Conservation (phyloP, 2,888 invertebrate genomes). For the Athalia rosae region DNA sequence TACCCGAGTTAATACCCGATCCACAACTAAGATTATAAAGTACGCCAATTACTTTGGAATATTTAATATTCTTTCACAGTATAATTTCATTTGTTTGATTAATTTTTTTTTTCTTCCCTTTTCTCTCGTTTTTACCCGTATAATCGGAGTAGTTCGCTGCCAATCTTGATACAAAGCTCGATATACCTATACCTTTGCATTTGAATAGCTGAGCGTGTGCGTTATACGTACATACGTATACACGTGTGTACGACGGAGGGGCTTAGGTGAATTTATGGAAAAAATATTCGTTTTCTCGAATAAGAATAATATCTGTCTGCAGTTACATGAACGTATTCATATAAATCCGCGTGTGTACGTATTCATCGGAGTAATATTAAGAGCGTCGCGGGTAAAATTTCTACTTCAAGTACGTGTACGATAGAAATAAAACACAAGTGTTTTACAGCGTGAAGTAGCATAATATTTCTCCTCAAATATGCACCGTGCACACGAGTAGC, state of each 20-base stretch:
- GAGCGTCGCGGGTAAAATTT: no score
- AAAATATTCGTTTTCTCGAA: not conserved
- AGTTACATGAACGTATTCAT: not conserved
- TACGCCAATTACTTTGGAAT: not conserved
- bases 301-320: not conserved
- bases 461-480: not conserved
- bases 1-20: not conserved
- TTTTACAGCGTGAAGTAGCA: no score
- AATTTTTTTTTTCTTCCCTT: no score
- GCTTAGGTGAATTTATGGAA: conserved; percentile 4
- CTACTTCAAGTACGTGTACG: no score
- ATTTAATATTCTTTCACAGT: not conserved
- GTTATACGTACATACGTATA: not conserved
- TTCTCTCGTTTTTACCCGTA: no score
- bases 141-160: not conserved
- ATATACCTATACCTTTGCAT: no score
- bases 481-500: not conserved
- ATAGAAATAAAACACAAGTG: no score
- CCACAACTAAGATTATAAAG: not conserved
- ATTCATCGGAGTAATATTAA: not conserved
- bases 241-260: not conserved
- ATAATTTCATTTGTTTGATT: no score
- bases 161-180: not conserved
- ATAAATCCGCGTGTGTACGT: not conserved
- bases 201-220: not conserved